Evolutionary conservation across 2,797 vertebrate genomes (phyloP).

Genomic region (Octomys mimax): DNA sequence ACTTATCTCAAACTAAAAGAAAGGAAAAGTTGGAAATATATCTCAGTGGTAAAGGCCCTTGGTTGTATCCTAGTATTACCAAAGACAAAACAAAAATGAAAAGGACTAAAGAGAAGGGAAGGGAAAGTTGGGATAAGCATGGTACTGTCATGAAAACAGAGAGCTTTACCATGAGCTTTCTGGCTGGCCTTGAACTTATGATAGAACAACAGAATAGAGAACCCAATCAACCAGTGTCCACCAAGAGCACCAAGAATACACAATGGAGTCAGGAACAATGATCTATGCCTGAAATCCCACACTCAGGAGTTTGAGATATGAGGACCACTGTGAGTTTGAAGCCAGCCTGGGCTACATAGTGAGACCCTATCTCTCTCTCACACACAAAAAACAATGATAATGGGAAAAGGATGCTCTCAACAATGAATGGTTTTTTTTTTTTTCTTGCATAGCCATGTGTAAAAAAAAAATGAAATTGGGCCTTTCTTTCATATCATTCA

Average conservation of each 20-base stretch:
- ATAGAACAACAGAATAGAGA: not conserved
- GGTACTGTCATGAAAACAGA: not conserved
- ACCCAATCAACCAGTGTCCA: not conserved
- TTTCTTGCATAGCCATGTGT: not conserved
- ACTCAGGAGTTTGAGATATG: too few species aligned
- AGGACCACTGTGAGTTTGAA: too few species aligned
- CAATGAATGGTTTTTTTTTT: not conserved
- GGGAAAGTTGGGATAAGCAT: not conserved
- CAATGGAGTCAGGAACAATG: not conserved
- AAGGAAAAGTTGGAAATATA: not conserved
- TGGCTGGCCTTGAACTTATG: not conserved
- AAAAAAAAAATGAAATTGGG: not conserved
- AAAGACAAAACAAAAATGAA: not conserved
- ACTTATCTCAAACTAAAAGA: not conserved
- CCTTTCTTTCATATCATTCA: not conserved
- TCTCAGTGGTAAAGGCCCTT: not conserved
- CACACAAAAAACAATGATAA: not conserved
- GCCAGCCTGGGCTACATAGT: too few species aligned
- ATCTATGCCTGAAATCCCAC: too few species aligned
- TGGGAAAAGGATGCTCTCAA: not conserved
- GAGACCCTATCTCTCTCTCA: too few species aligned
- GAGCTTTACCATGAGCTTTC: not conserved
- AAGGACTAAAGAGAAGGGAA: not conserved
- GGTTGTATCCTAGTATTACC: not conserved
- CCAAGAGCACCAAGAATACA: not conserved